phyloP scores from a whole-genome alignment of 2,113 vertebrate genomes.

The Coptodon rendalli region DNA sequence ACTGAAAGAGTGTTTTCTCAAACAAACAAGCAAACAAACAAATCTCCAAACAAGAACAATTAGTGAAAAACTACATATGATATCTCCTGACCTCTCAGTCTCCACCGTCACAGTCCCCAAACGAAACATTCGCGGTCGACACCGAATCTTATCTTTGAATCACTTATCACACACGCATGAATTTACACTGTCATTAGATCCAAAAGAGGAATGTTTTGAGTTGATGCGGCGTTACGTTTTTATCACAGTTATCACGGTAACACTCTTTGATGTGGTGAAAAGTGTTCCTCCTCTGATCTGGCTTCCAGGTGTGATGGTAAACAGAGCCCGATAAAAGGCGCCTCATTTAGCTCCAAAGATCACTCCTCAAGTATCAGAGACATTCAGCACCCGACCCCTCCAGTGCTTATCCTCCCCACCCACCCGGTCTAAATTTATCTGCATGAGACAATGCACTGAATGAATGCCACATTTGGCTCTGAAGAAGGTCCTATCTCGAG shows the following conservation, averaged over 20 bases:
- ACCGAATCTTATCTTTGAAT: not conserved
- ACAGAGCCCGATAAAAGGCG: slow-evolving; percentile 32
- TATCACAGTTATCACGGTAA: slow-evolving; percentile 12
- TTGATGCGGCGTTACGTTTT: not conserved
- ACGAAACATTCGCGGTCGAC: not conserved
- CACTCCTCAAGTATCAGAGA: slow-evolving; percentile 9
- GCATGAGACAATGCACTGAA: slow-evolving; percentile 16
- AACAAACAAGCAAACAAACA: not conserved
- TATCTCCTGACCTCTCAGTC: not conserved
- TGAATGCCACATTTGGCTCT: slow-evolving; percentile 1
- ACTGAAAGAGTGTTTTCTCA: not conserved
- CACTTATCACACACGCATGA: not conserved
- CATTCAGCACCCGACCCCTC: slow-evolving; percentile 9
- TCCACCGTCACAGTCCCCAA: not conserved
- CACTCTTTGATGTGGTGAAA: slow-evolving; percentile 38
- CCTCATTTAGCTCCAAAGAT: slow-evolving; percentile 45
- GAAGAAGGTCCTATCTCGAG: slow-evolving; percentile 6
- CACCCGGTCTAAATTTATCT: slow-evolving; percentile 34
- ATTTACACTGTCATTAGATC: slow-evolving; percentile 12
- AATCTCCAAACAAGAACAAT: too few relatives aligned
- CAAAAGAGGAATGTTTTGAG: slow-evolving; percentile 3
- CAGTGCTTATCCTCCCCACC: not conserved
- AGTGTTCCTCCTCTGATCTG: slow-evolving; percentile 48
- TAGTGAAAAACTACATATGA: not conserved
- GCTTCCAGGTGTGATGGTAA: slow-evolving; percentile 43